Evolutionary conservation across 2,797 vertebrate species (phyloP).

Genomic region (Tokudaia muenninki): DNA sequence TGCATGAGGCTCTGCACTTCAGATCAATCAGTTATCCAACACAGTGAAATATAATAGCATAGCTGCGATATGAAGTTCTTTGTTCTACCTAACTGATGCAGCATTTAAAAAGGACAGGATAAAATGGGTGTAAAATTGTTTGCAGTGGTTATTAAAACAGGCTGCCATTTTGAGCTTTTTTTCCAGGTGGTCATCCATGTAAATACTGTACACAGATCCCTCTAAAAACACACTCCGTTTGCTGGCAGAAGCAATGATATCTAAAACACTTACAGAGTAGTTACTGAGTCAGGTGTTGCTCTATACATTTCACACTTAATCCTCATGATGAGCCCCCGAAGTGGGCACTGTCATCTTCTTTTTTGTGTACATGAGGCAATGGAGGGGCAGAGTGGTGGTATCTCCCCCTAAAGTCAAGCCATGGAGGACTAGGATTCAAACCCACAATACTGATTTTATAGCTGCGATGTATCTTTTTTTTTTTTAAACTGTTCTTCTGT

Average conservation of each 20-base stretch:
- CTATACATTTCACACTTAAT: conserved; percentile 2
- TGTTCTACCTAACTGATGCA: neutral
- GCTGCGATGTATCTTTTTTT: neutral
- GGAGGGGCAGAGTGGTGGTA: conserved; percentile 23
- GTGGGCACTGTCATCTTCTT: neutral
- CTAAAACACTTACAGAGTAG: neutral
- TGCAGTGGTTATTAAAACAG: conserved; percentile 7
- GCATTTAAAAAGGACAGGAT: neutral
- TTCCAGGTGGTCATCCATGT: neutral
- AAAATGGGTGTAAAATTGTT: conserved; percentile 25
- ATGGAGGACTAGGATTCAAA: neutral
- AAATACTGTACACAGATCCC: conserved; percentile 15
- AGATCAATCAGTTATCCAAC: neutral
- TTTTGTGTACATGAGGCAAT: neutral
- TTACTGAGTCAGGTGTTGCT: neutral
- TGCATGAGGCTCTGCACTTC: neutral
- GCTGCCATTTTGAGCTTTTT: neutral
- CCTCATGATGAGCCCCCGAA: neutral
- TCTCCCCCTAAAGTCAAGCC: neutral
- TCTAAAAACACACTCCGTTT: neutral
- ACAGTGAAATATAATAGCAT: neutral
- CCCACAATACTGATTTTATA: neutral
- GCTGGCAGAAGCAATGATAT: neutral
- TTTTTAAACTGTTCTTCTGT: neutral
- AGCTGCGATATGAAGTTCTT: neutral